These are phyloP conservation scores for Baronia brevicornis DNA, from an alignment of 2,888 invertebrate species.

Conservation along the genomic window DNA sequence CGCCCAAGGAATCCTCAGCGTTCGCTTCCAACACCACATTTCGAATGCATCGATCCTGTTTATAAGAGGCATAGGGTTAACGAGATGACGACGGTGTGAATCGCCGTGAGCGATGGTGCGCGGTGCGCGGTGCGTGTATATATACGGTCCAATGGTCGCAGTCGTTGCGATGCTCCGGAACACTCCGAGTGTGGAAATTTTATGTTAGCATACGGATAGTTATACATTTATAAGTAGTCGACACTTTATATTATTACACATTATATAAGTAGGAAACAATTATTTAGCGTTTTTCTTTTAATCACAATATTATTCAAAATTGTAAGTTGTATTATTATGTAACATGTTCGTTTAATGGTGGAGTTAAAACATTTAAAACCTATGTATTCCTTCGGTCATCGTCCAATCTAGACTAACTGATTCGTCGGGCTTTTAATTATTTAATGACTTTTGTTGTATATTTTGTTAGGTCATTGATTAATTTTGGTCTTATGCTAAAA, in stretches of 20 bases:
- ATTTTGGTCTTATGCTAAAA: constrained; percentile 69
- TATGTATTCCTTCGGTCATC: constrained; percentile 52
- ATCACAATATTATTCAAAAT: constrained; percentile 75
- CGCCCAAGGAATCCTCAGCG: too few relatives aligned
- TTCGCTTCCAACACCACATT: too few relatives aligned
- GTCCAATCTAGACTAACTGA: constrained; percentile 58
- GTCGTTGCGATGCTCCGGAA: constrained; percentile 30
- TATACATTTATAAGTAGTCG: constrained; percentile 73
- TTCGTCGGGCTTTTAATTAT: constrained; percentile 71
- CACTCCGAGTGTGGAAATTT: constrained; percentile 70
- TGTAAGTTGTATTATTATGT: constrained; percentile 72
- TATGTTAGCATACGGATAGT: constrained; percentile 68
- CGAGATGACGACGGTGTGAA: constrained; percentile 46
- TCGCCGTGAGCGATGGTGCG: constrained; percentile 17
- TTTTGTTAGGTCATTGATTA: constrained; percentile 77
- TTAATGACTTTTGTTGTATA: constrained; percentile 77
- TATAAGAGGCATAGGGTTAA: constrained; percentile 59
- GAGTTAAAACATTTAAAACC: constrained; percentile 48
- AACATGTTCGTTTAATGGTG: constrained; percentile 65
- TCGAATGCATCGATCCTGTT: too few relatives aligned
- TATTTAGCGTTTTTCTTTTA: constrained; percentile 73
- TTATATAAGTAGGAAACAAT: constrained; percentile 74
- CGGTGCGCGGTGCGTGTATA: constrained; percentile 13
- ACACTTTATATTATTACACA: constrained; percentile 76
- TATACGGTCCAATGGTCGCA: constrained; percentile 2